Percentiles rank a stretch among this genome's conserved stretches.
Evolutionary conservation across 2,113 vertebrate genomes (phyloP).

Genomic region (Athene noctua): DNA sequence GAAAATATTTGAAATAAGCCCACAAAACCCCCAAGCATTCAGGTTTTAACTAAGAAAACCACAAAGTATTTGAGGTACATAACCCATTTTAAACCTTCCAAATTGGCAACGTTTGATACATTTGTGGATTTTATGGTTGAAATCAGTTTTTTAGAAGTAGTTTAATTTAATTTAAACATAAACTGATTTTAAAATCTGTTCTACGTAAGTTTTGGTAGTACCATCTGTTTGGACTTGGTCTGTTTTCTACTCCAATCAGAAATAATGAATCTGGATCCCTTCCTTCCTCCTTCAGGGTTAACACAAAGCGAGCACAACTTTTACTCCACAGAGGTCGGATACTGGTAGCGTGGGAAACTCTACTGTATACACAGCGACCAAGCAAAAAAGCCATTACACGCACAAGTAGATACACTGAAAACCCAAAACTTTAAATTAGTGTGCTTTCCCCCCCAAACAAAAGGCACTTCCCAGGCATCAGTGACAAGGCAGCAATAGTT

Average conservation of each 20-base stretch:
- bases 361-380: neutral
- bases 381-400: neutral
- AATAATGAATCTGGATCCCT: neutral
- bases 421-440: neutral
- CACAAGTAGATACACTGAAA: neutral
- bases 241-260: neutral
- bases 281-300: neutral
- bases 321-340: neutral
- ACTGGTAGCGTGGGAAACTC: neutral
- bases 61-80: neutral
- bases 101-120: accelerated
- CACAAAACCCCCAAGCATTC: accelerated
- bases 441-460: neutral
- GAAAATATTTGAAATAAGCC: neutral
- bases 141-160: neutral
- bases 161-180: neutral
- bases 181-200: neutral
- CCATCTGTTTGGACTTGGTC: neutral
- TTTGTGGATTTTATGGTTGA: neutral
- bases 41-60: neutral
- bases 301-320: neutral
- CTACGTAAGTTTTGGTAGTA: neutral
- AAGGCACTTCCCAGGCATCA: no score
- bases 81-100: neutral
- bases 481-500: neutral